phyloP scores from a whole-genome alignment of 2,797 vertebrate genomes.

The Phrynocephalus guinanensis region DNA sequence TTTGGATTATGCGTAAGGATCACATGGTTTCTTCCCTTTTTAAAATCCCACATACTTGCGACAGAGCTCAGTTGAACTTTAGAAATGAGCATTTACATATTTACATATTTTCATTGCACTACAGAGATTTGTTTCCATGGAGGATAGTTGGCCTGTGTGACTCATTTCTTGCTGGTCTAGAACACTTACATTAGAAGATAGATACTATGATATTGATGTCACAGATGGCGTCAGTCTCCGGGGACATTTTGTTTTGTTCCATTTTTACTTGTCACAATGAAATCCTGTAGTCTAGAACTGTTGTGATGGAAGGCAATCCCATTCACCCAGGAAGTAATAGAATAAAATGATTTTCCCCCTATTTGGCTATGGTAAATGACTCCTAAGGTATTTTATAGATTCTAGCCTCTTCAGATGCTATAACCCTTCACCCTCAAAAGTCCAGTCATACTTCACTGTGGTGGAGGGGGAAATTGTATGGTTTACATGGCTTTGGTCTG shows the following conservation, averaged over 20 bases:
- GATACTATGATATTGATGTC: background rate
- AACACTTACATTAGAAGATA: background rate
- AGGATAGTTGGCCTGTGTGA: background rate
- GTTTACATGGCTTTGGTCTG: too few species aligned
- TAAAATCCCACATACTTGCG: background rate
- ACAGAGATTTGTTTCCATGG: background rate
- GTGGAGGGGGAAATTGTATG: too few species aligned
- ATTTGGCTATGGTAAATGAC: background rate
- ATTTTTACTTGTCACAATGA: background rate
- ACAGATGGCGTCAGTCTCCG: background rate
- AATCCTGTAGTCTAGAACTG: background rate
- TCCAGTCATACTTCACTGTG: too few species aligned
- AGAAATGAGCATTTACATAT: background rate
- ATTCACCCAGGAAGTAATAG: too few species aligned
- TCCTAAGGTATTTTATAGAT: too few species aligned
- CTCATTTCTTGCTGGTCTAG: background rate
- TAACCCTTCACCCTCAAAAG: too few species aligned
- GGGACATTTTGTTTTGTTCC: background rate
- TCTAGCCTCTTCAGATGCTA: too few species aligned
- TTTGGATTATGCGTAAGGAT: too few species aligned
- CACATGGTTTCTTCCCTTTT: too few species aligned
- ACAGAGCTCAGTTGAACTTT: background rate
- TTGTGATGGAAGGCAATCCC: background rate
- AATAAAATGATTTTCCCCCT: background rate
- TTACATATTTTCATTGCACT: background rate